These are phyloP conservation scores for Enteromius anoplus DNA, from an alignment of 2,797 vertebrate genomes.

Conservation along the genomic window DNA sequence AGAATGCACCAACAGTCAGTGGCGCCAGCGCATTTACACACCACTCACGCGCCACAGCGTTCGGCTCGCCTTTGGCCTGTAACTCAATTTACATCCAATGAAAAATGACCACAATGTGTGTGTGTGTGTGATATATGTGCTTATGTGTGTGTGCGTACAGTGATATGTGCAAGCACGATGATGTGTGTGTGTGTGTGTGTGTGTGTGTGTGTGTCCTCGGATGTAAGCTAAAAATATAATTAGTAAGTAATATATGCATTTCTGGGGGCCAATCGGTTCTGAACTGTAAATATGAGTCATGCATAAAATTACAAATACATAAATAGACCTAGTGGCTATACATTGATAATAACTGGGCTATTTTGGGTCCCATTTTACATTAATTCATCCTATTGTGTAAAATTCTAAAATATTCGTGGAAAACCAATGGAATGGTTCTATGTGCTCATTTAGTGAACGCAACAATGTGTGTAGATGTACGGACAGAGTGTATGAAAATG, in stretches of 20 bases:
- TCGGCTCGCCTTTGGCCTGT: slow-evolving; percentile 34
- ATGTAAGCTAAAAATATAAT: neutral
- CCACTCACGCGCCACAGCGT: slow-evolving; percentile 48
- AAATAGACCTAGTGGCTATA: neutral
- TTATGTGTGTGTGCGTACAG: slow-evolving; percentile 28
- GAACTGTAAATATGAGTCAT: neutral
- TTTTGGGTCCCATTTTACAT: neutral
- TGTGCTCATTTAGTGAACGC: no score
- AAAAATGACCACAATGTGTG: neutral
- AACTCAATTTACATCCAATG: slow-evolving; percentile 40
- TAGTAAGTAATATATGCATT: neutral
- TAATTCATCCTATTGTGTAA: neutral
- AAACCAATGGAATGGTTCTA: neutral
- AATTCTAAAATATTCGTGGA: no score
- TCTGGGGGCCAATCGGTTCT: neutral
- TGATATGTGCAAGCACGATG: neutral
- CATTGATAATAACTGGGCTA: neutral
- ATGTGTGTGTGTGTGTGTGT: neutral
- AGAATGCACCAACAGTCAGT: slow-evolving; percentile 22
- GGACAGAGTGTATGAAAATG: neutral
- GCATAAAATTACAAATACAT: neutral
- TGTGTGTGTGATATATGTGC: slow-evolving; percentile 4
- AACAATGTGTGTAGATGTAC: neutral
- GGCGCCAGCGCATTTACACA: slow-evolving; percentile 54
- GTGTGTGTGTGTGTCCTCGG: neutral